Base-by-base conservation (phyloP, 2,113 vertebrate genomes). In the Copsychus sechellarum region DNA sequence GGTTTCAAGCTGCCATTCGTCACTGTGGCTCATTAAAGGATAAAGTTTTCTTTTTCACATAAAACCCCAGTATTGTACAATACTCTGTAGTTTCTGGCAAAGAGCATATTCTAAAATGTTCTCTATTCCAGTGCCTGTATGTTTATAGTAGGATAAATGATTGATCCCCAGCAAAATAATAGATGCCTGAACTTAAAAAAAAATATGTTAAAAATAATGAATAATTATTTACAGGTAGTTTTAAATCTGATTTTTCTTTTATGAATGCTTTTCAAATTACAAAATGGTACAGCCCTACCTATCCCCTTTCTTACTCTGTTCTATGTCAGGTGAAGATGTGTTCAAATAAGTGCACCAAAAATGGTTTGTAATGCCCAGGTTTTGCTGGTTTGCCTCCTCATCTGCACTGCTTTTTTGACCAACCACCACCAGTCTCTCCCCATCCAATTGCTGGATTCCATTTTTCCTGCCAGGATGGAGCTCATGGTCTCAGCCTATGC, bases 41-140 rank as follows among this genome's bases (percentile, higher is more conserved):
- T 94, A 92, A 86, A 84, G 56, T 60, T 76, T 92, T 86, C 26
- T 88, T 58, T 90, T 94, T 86, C 56, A 53, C 47, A n/a, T 81
- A 42, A 76, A 85, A 70, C 7, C 21, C 40, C 17, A 21, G 54
- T 80, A 47, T 77, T 92, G 16, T 33, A 42, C 36, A 67, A 18
- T 64, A 34, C 40, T 90, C 42, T 54, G 3, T 67, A 67, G 47
- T 92, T 90, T 90, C 81, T 86, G 33, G 60, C 67, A 77, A 62
- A 70, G 17, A 76, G 14, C 4, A 0, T 47, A 31, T 82, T 90
- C n/a, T 78, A 10, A 83, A 96, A 29, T 48, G 13, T 85, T 91
- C 43, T 64, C 34, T 53, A 0, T 77, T 13, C 65, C 42, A 53
- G 2, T 70, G 42, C 42, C 16, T 69, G 9, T 54, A 7, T 51